Conservation (phyloP, 2,888 invertebrate genomes). For the Autographa pulchrina region DNA sequence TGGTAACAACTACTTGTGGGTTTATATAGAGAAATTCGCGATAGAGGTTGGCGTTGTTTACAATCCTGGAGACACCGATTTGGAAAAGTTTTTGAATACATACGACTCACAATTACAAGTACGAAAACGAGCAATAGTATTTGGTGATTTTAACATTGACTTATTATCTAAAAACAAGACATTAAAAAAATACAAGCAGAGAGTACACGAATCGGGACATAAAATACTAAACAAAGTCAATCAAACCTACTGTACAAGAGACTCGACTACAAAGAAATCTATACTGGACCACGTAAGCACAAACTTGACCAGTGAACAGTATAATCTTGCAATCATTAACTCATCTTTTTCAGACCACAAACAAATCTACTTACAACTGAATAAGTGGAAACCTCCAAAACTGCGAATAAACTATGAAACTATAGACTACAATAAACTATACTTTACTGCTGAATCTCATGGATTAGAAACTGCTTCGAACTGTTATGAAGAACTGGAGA, state of each 20-base stretch:
- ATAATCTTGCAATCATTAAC: conserved; percentile 1
- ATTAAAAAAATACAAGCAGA: background rate
- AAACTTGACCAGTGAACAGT: conserved; percentile 1
- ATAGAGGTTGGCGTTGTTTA: conserved; percentile 3
- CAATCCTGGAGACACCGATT: conserved; percentile 8
- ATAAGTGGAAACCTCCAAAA: too few species aligned
- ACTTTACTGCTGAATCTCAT: too few species aligned
- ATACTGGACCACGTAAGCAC: conserved; percentile 10
- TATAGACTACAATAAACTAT: too few species aligned
- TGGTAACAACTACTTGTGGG: conserved; percentile 19
- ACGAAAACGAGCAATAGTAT: conserved; percentile 6
- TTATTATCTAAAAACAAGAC: background rate
- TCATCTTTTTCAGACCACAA: background rate
- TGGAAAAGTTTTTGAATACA: conserved; percentile 6
- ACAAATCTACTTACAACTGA: background rate
- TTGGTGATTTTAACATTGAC: conserved; percentile 18
- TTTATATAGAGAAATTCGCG: conserved; percentile 5
- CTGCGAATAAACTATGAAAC: too few species aligned
- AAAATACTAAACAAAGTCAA: conserved; percentile 19
- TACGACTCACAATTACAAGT: conserved; percentile 2
- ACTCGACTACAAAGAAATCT: background rate
- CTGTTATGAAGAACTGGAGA: too few species aligned
- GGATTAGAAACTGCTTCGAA: too few species aligned
- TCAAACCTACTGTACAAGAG: conserved; percentile 6
- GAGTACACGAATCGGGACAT: background rate